These are phyloP conservation scores for Caenorhabditis sulstoni DNA, from an alignment of 2,888 invertebrate species.

Conservation along the genomic window DNA sequence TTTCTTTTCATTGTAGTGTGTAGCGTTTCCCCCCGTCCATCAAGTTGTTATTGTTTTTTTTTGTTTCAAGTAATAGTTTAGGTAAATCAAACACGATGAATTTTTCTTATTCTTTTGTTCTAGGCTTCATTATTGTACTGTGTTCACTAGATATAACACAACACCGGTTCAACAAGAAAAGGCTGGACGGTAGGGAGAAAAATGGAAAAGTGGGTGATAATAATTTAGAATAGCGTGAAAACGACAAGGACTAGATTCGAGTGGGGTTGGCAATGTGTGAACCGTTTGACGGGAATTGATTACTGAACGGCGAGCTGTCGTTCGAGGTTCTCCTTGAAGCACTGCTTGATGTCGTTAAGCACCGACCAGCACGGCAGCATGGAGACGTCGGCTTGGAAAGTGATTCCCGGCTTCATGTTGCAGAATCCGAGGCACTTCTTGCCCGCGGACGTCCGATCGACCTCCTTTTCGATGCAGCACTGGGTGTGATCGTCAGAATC, in stretches of 20 bases:
- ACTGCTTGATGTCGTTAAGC: slow-evolving; percentile 75
- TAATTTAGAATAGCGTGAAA: slow-evolving; percentile 12
- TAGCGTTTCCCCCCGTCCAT: slow-evolving; percentile 13
- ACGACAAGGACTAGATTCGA: slow-evolving; percentile 49
- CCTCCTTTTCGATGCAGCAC: slow-evolving; percentile 72
- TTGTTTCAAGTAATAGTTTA: slow-evolving; percentile 28
- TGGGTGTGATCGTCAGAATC: slow-evolving; percentile 75
- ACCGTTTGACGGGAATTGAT: slow-evolving; percentile 12
- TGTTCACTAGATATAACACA: slow-evolving; percentile 33
- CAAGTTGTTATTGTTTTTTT: slow-evolving; percentile 47
- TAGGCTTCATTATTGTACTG: slow-evolving; percentile 38
- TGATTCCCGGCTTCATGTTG: slow-evolving; percentile 77
- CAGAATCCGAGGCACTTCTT: slow-evolving; percentile 79
- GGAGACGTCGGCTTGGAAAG: slow-evolving; percentile 77
- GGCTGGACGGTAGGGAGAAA: slow-evolving; percentile 11
- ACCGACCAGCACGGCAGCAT: slow-evolving; percentile 79
- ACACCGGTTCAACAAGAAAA: slow-evolving; percentile 57
- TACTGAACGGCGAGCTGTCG: slow-evolving; percentile 50
- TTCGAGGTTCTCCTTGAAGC: slow-evolving; percentile 75
- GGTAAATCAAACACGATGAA: slow-evolving; percentile 13
- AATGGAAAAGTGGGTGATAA: not conserved
- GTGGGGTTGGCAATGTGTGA: slow-evolving; percentile 28
- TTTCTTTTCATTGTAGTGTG: slow-evolving; percentile 38
- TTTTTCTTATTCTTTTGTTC: slow-evolving; percentile 51
- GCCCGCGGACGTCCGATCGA: slow-evolving; percentile 73